Base-by-base conservation (phyloP, 2,888 invertebrate species). In the Helleia helle region DNA sequence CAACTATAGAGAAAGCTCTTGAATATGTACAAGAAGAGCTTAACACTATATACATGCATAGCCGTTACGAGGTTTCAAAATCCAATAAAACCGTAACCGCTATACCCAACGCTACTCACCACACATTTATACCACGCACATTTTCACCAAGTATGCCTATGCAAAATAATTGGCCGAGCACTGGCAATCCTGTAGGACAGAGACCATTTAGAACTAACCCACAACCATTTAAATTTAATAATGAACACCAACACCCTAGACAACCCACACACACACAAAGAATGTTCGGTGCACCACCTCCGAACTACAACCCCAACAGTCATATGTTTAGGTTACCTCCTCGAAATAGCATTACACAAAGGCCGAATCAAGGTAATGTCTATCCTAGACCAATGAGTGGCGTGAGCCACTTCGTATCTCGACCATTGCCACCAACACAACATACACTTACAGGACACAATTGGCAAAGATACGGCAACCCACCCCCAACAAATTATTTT, bases 401-500 rank as follows among this genome's bases (percentile, higher is more conserved):
- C 36, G 41, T 47, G 6, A 42, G 41, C 11, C 36, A 44, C 26
- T 44, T 22, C 17, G 18, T 31, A 2, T 7, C 38, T 2, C 38
- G 26, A 18, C 40, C 14, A 14, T 8, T 42, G 12, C 34, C 40
- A 14, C 30, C 13, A 8, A 36, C 38, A 8, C 44, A 42, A 0
- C 47, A 50, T 14, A 47, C 15, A 15, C 2, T 30, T n/a, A 30
- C 38, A 5, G 45, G 44, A 1, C 48, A 50, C 18, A 47, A 55
- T 41, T 54, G 52, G 54, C n/a, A 17, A 9, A 49, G 31, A 30
- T 41, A 22, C 1, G 52, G 51, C 0, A 54, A 55, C 37, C 51
- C 54, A 13, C 50, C 51, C 1, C 52, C 49, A 0, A 41, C 31
- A 11, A 51, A 55, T 17, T 53, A 57, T 41, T 54, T 55, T 42